These are phyloP conservation scores for Galleria mellonella DNA, from an alignment of 1,140 invertebrate genomes.

Conservation along the genomic window DNA sequence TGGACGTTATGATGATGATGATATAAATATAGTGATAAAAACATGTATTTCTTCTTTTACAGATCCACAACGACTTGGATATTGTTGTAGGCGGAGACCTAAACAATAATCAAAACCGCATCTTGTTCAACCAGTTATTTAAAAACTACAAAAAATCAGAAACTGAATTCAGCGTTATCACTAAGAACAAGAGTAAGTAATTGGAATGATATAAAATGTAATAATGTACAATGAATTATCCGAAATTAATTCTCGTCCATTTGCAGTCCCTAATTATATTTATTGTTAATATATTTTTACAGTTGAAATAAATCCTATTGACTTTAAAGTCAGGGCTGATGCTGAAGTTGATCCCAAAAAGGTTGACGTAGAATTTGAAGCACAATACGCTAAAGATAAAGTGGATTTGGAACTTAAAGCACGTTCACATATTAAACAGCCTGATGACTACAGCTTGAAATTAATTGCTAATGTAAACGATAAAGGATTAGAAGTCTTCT, in stretches of 20 bases:
- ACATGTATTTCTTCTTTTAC: constrained; percentile 15
- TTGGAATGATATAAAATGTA: constrained; percentile 4
- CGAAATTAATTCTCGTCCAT: no score
- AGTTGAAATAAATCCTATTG: constrained; percentile 74
- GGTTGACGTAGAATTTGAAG: constrained; percentile 67
- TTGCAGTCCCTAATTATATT: constrained; percentile 9
- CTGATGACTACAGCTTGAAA: constrained; percentile 77
- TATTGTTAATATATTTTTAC: constrained; percentile 13
- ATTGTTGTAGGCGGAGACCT: constrained; percentile 78
- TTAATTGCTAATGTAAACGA: constrained; percentile 74
- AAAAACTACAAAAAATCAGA: constrained; percentile 44
- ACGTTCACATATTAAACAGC: constrained; percentile 69
- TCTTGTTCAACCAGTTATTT: constrained; percentile 69
- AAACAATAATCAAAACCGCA: constrained; percentile 71
- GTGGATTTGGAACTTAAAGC: constrained; percentile 74
- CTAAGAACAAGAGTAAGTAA: constrained; percentile 60
- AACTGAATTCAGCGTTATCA: constrained; percentile 48
- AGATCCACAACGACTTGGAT: constrained; percentile 73
- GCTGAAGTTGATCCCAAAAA: constrained; percentile 72
- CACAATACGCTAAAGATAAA: constrained; percentile 75
- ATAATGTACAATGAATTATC: no score
- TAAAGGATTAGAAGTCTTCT: constrained; percentile 75
- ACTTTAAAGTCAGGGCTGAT: constrained; percentile 67
- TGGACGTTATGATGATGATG: no score
- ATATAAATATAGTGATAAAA: no score